phyloP scores from a whole-genome alignment of 1,140 invertebrate genomes.

The Daktulosphaira vitifoliae region DNA sequence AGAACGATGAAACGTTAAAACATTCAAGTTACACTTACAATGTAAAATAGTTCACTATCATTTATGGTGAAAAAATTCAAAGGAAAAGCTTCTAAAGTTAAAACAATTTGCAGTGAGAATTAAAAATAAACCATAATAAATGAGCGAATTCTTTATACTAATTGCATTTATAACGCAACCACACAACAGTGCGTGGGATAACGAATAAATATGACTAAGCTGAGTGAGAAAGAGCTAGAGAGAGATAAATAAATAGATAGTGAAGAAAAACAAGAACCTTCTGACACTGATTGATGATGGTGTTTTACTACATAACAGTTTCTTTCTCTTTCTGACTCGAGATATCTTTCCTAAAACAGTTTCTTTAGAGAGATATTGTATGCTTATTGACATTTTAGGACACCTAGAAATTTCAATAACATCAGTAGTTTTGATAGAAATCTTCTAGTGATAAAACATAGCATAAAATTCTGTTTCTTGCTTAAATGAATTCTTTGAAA shows the following conservation, averaged over 20 bases:
- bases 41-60: too few relatives aligned
- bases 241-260: too few relatives aligned
- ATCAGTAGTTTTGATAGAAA: not conserved
- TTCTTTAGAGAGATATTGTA: not conserved
- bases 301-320: too few relatives aligned
- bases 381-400: not conserved
- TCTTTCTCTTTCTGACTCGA: not conserved
- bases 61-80: not conserved
- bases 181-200: not conserved
- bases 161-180: constrained; percentile 6
- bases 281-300: constrained; percentile 27
- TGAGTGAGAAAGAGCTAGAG: not conserved
- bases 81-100: constrained; percentile 5
- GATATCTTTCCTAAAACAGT: not conserved
- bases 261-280: not conserved
- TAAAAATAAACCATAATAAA: constrained; percentile 9
- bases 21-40: too few relatives aligned
- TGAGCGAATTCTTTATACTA: not conserved
- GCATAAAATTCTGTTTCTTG: too few relatives aligned
- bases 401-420: constrained; percentile 11
- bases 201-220: constrained; percentile 10
- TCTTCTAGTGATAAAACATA: too few relatives aligned
- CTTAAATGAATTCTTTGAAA: too few relatives aligned
- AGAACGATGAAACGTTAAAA: too few relatives aligned
- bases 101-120: constrained; percentile 27